Base-by-base conservation (phyloP, 2,888 invertebrate genomes). In the Polymixis lichenea region DNA sequence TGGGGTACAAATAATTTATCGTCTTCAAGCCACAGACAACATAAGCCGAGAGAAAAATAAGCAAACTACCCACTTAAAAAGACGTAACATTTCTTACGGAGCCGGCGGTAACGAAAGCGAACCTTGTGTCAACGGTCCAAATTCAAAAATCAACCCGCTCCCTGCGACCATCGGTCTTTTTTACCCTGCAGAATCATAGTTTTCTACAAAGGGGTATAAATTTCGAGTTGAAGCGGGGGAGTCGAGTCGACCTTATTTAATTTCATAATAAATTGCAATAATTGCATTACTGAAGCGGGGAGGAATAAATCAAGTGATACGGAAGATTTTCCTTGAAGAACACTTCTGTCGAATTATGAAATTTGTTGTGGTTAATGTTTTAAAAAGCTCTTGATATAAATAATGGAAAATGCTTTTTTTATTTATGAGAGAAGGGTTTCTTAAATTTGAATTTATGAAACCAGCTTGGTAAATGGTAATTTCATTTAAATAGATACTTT, bases 211-310 rank as follows among this genome's bases (percentile, higher is more conserved):
- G 91, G 94, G 93, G 95, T 95, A 95, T 95, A 95, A 94, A 95
- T 95, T 94, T 93, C 87, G 86, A 86, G 91, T 89, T 84, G 89
- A 81, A 84, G 83, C 82, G 84, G 86, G 92, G 93, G 93, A 92
- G 90, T 90, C 91, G 93, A 91, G 93, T 92, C 94, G 93, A 92
- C 93, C 93, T 95, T 95, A 95, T 95, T 95, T 96, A 96, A 96
- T 95, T 95, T 96, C 93, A 94, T 94, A 94, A 95, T 96, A 96
- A 96, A 96, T 96, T 95, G 95, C 94, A 94, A 95, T 96, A 95
- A 96, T 96, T 96, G 94, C 96, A 95, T 96, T 95, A 95, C 93
- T 89, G 89, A 91, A 89, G 91, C 87, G 89, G 90, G 87, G 84
- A 89, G 90, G 91, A 92, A 94, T 95, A 95, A 95, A 95, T 95